Evolutionary conservation across 1,140 invertebrate species (phyloP).

Genomic region (Trypoxylus dichotomus): DNA sequence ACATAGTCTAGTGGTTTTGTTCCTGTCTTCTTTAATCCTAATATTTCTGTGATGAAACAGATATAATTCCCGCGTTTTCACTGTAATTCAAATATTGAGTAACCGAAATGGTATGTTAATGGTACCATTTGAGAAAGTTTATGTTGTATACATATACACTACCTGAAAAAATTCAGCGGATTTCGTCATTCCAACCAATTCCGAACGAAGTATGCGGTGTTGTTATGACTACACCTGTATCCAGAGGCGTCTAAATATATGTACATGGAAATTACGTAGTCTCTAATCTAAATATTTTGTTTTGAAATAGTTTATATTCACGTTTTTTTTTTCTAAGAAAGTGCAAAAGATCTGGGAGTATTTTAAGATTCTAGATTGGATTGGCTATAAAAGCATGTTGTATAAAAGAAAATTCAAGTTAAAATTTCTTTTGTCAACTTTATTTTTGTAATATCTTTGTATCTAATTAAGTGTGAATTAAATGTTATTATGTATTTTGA

Average conservation of each 20-base stretch:
- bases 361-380: too few relatives aligned
- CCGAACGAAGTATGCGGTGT: neutral
- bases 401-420: too few relatives aligned
- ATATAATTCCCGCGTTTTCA: constrained; percentile 13
- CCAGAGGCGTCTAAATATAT: neutral
- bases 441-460: too few relatives aligned
- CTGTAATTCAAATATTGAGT: constrained; percentile 24
- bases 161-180: constrained; percentile 6
- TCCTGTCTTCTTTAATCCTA: neutral
- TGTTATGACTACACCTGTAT: constrained; percentile 2
- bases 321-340: too few relatives aligned
- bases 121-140: constrained; percentile 14
- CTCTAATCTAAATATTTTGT: neutral
- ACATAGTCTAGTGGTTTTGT: neutral
- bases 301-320: neutral
- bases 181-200: constrained; percentile 2
- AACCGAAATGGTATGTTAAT: constrained; percentile 13
- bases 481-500: too few relatives aligned
- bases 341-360: too few relatives aligned
- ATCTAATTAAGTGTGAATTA: too few relatives aligned
- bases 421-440: too few relatives aligned
- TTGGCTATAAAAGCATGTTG: too few relatives aligned
- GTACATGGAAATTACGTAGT: neutral
- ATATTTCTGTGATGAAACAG: constrained; percentile 8
- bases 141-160: neutral